Conservation (phyloP, 2,113 vertebrate genomes). For the Ictalurus furcatus region DNA sequence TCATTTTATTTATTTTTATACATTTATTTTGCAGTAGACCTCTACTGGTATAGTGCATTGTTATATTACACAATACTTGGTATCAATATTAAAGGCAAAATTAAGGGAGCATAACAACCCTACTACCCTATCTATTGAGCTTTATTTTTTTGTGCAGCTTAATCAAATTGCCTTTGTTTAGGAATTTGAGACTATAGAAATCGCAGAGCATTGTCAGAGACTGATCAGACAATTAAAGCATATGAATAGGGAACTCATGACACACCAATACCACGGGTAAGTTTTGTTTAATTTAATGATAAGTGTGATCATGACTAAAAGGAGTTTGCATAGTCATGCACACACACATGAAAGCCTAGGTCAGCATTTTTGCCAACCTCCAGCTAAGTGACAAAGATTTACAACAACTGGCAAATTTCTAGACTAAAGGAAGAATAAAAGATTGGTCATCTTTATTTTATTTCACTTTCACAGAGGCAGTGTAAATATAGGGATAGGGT, state of each 20-base stretch:
- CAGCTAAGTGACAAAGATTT: not conserved
- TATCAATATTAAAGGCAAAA: not conserved
- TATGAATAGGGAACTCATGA: not conserved
- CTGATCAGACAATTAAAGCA: not conserved
- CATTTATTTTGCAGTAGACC: not conserved
- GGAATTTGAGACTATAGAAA: not conserved
- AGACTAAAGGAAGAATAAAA: not conserved
- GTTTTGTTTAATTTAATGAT: not conserved
- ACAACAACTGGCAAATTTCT: not conserved
- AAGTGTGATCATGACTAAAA: not conserved
- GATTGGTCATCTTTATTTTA: not conserved
- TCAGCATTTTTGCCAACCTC: not conserved
- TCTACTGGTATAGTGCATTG: not conserved
- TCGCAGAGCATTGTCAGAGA: not conserved
- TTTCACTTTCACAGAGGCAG: not conserved
- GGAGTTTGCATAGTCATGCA: not conserved
- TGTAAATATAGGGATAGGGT: not conserved
- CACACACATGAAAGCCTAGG: not conserved
- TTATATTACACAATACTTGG: not conserved
- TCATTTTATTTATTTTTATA: not conserved
- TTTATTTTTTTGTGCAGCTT: not conserved
- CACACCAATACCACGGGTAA: not conserved
- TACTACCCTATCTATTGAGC: not conserved
- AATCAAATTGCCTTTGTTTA: not conserved
- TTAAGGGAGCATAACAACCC: not conserved